phyloP scores from a whole-genome alignment of 2,797 vertebrate species.

The Orestias chungarensis region DNA sequence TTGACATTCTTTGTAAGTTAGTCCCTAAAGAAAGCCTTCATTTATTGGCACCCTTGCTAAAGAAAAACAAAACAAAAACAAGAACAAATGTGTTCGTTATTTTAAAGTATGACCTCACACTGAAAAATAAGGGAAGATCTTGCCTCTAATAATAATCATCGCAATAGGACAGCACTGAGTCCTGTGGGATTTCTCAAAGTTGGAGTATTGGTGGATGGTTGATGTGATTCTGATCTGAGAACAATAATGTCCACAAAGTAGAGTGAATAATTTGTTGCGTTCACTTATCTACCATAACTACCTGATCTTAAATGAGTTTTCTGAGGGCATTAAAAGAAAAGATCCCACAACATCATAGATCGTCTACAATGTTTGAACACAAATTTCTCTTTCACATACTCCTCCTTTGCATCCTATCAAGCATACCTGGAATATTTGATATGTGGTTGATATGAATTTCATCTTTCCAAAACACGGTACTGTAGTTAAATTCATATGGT shows the following conservation, averaged over 20 bases:
- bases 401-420: not conserved
- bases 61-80: too few relatives aligned
- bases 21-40: slow-evolving; percentile 20
- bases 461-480: not conserved
- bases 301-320: too few relatives aligned
- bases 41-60: not conserved
- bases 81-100: not conserved
- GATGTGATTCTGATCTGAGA: not conserved
- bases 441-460: not conserved
- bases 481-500: not conserved
- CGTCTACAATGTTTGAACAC: not conserved
- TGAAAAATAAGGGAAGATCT: not conserved
- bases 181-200: not conserved
- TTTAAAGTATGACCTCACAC: not conserved
- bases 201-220: not conserved
- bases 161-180: not conserved
- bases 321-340: too few relatives aligned
- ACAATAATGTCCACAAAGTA: not conserved
- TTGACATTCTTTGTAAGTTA: slow-evolving; percentile 19
- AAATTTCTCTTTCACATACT: not conserved
- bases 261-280: not conserved
- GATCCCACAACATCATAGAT: not conserved
- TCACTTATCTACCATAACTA: too few relatives aligned
- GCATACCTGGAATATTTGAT: not conserved
- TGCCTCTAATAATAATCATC: not conserved